Conservation (phyloP, 2,797 vertebrate species). For the Bradypodion ventrale region DNA sequence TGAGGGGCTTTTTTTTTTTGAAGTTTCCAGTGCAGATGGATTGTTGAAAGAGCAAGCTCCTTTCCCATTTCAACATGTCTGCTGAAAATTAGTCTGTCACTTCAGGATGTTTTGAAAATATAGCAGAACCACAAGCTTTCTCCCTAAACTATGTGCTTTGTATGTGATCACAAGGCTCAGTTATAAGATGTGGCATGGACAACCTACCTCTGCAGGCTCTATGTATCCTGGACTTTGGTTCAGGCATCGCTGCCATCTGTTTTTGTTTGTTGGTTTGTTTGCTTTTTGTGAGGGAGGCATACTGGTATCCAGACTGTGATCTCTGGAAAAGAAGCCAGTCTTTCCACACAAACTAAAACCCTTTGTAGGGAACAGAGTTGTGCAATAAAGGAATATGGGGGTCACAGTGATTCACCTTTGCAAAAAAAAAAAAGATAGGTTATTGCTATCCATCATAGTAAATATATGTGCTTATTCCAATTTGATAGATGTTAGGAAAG, state of each 20-base stretch:
- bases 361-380: not conserved
- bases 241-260: not conserved
- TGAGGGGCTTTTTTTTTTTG: not conserved
- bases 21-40: not conserved
- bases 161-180: not conserved
- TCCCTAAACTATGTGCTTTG: not conserved
- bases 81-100: not conserved
- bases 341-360: not conserved
- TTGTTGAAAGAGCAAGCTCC: not conserved
- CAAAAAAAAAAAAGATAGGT: not conserved
- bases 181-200: not conserved
- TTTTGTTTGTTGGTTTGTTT: too few species aligned
- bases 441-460: not conserved
- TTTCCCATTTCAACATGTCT: not conserved
- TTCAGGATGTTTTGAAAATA: not conserved
- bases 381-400: not conserved
- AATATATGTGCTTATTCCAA: not conserved
- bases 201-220: not conserved
- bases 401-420: not conserved
- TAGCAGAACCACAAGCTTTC: not conserved
- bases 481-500: not conserved
- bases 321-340: not conserved
- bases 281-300: fast-evolving
- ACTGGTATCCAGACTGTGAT: not conserved
- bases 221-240: not conserved